Conservation (phyloP, 2,797 vertebrate species). For the Lithobates sylvaticus region DNA sequence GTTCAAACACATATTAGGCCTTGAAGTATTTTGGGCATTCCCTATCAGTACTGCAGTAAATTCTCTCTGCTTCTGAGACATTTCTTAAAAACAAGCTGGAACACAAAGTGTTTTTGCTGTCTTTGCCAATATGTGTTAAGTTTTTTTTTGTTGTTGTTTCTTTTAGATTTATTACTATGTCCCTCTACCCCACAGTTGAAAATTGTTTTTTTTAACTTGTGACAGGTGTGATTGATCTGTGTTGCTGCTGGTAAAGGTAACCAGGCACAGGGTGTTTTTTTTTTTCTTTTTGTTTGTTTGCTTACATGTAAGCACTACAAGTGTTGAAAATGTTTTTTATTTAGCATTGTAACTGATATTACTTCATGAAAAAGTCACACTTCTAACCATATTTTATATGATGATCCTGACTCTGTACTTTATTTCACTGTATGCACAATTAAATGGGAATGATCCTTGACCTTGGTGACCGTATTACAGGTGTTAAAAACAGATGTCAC, state of each 20-base stretch:
- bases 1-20: conserved; percentile 45
- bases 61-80: conserved; percentile 23
- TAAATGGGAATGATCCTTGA: too few species aligned
- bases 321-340: too few species aligned
- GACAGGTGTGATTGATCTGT: conserved; percentile 5
- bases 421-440: too few species aligned
- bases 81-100: conserved; percentile 22
- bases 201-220: conserved; percentile 8
- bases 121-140: conserved; percentile 33
- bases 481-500: too few species aligned
- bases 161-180: conserved; percentile 23
- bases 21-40: conserved; percentile 37
- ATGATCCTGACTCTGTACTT: too few species aligned
- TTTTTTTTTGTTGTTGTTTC: background rate
- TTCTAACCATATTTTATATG: too few species aligned
- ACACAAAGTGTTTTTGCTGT: conserved; percentile 20
- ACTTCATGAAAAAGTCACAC: too few species aligned
- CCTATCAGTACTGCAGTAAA: conserved; percentile 35
- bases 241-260: background rate
- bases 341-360: too few species aligned
- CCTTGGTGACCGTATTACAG: too few species aligned
- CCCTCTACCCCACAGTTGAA: conserved; percentile 1
- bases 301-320: too few species aligned
- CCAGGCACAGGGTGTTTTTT: too few species aligned
- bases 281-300: too few species aligned